Base-by-base conservation (phyloP, 2,888 invertebrate genomes). In the Cyaniris semiargus region DNA sequence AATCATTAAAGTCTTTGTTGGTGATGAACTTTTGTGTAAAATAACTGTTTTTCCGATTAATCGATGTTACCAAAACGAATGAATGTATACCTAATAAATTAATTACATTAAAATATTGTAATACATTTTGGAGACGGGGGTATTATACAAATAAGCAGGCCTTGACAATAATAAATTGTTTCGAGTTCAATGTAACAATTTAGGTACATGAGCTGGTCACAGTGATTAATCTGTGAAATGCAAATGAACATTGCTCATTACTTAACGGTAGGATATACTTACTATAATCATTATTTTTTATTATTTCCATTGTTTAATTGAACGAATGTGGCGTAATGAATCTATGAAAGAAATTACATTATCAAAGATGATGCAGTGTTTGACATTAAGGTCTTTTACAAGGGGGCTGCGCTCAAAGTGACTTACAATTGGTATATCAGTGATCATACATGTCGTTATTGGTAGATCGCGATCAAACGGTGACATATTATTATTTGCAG, bases 131-230 rank as follows among this genome's bases (percentile, higher is more conserved):
- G 60, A 60, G 60, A 60, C 23, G 13, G 60, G 23, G 13, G 23
- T 60, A 58, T 58, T 58, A 60, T 60, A 60, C 23, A 21, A 60
- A 23, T 60, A 23, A 60, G 60, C 21, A 66, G 66, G 27, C 66
- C 27, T 66, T 66, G 66, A 66, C 66, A 66, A 27, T 31, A 66
- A 66, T 31, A 66, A 31, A 66, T 66, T 31, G 27, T 66, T 66
- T 66, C 66, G 27, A 18, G 66, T 31, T 66, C 6, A 31, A 66
- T 66, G 66, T 66, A 27, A 27, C 66, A 31, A 27, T 66, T 66
- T 66, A 66, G 66, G 66, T 27, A 66, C 31, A 27, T 66, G 27
- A 66, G 27, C 18, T 66, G 21, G 66, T 66, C 66, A 10, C 27
- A 10, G 31, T 66, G 27, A 66, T 18, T 66, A 31, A 66, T 66